Base-by-base conservation (phyloP, 2,797 vertebrate genomes). In the Sitta carolinensis region DNA sequence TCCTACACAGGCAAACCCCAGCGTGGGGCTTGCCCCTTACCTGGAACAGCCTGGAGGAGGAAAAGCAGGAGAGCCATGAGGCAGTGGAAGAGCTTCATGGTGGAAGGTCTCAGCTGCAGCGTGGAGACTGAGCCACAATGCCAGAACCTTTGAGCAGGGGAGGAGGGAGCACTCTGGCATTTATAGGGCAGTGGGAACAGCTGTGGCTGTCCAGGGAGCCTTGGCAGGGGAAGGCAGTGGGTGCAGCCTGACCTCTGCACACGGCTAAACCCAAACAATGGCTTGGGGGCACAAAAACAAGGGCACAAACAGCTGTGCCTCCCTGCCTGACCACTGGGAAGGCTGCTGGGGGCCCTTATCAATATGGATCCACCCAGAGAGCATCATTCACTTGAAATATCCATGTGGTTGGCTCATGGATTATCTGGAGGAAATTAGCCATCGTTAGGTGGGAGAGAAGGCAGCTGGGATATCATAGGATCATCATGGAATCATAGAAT, bases 1-100 rank as follows among this genome's bases (percentile, higher is more conserved):
- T 84, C 75, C 47, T 32, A 22, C 40, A 19, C 32, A 38, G 83
- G 29, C 55, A 92, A 32, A 88, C 5, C 30, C 27, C 68, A 45
- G 19, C 0, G 0, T 40, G 38, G 47, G 57, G 40, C 26, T 78
- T 80, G 6, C 8, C 26, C 15, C 73, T 96, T 96, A 96, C 95
- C 96, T 96, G 96, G 89, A 90, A 88, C n/a, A 67, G 73, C 90
- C 76, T 94, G 95, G 51, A 93, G 90, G 47, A 94, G 85, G 69
- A 92, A 72, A 10, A 95, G 34, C 10, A 93, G 82, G 76, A 92
- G 68, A 85, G 38, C 57, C 64, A 72, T 29, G 61, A 85, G 61
- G 43, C 55, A 77, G 64, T 68, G 90, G 78, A 89, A 72, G 61
- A 87, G 22, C n/a, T 95, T 61, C 93, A 96, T 96, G 50, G 50